Conservation (phyloP, 1,140 invertebrate genomes). For the Heliconius himera region DNA sequence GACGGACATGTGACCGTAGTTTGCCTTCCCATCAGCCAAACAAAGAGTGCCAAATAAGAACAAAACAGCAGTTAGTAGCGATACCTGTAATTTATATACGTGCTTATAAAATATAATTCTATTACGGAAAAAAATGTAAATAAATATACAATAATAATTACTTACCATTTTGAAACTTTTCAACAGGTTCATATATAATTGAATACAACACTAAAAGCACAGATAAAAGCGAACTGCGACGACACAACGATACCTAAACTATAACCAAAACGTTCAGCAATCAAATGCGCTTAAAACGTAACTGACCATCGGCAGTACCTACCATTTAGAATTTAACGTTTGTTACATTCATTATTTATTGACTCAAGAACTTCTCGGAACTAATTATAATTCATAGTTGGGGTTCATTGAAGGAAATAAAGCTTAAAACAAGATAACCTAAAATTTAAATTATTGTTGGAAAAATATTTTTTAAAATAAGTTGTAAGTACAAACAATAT, state of each 20-base stretch:
- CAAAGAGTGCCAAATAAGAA: not conserved
- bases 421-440: not conserved
- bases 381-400: conserved; percentile 3
- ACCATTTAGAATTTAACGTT: not conserved
- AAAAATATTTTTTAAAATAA: no score
- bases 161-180: not conserved
- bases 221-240: not conserved
- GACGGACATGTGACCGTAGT: not conserved
- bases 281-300: not conserved
- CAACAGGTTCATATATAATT: not conserved
- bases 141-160: not conserved
- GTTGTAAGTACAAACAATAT: no score
- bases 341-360: conserved; percentile 9
- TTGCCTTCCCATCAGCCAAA: not conserved
- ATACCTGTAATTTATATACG: not conserved
- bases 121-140: not conserved
- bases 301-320: not conserved
- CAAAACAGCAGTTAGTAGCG: not conserved
- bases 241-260: not conserved
- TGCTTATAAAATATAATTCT: not conserved
- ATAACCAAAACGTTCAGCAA: not conserved
- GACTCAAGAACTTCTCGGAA: conserved; percentile 14
- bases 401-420: conserved; percentile 3
- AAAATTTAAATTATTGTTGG: not conserved
- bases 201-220: not conserved